Conservation (phyloP, 2,888 invertebrate species). For the Pemphredon lugubris region DNA sequence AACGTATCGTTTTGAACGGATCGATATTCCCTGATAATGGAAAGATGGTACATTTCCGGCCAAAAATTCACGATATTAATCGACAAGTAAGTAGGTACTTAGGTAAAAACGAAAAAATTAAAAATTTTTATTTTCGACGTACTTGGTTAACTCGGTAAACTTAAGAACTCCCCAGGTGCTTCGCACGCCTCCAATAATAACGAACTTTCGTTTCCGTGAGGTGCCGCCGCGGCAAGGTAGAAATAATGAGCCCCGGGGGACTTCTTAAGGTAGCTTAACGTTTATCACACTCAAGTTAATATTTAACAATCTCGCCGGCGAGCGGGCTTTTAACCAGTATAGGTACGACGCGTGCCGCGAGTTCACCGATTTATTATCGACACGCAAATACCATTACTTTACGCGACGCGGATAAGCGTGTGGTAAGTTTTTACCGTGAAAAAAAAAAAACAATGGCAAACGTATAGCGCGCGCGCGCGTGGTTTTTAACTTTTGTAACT, state of each 20-base stretch:
- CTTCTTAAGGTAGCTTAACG: constrained; percentile 57
- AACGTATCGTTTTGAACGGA: too few relatives aligned
- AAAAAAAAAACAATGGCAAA: too few relatives aligned
- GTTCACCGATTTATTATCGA: not conserved
- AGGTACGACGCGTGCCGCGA: not conserved
- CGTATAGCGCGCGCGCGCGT: too few relatives aligned
- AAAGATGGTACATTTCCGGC: too few relatives aligned
- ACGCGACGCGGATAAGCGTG: too few relatives aligned
- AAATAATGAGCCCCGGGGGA: constrained; percentile 57
- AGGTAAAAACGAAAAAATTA: not conserved
- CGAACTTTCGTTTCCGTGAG: constrained; percentile 54
- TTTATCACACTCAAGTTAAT: constrained; percentile 61
- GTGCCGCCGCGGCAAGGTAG: constrained; percentile 54
- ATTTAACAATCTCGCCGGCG: constrained; percentile 51
- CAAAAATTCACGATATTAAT: too few relatives aligned
- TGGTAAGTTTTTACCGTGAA: too few relatives aligned
- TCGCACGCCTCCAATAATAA: constrained; percentile 55
- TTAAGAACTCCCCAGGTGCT: constrained; percentile 43
- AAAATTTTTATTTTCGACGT: constrained; percentile 38
- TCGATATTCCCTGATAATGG: too few relatives aligned
- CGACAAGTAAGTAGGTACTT: too few relatives aligned
- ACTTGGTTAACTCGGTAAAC: constrained; percentile 34
- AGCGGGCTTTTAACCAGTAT: constrained; percentile 34
- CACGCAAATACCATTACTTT: too few relatives aligned
- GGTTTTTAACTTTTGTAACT: too few relatives aligned